Evolutionary conservation across 2,888 invertebrate species (phyloP), one percentile per base, ranked within the genome.

Genomic region (Phortica magna): DNA sequence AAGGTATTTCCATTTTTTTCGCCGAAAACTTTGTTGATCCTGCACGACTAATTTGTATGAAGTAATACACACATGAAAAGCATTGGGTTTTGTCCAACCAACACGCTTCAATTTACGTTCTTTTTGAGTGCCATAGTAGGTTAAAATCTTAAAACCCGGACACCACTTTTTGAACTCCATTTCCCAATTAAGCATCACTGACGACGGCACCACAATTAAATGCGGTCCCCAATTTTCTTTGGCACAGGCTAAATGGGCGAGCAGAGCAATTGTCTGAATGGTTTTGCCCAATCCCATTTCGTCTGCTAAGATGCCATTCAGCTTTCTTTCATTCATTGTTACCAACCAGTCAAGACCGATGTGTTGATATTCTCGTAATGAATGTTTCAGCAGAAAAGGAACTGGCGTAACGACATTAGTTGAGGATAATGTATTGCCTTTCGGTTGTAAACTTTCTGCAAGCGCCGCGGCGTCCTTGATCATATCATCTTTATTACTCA

Each of bases 91-190:
- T 14, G 99, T 98, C 99, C 99, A 99, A 61, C 99, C 97, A 76
- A 95, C 96, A 85, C 98, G 94, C 91, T 98, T 98, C 82, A 95
- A 92, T 92, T 97, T 97, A 76, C 99, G 94, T 92, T 99, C 99
- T 91, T 99, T 99, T 87, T 97, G 97, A 43, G 96, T 95, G 67
- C 99, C 99, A 91, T 98, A 99, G 92, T 99, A 99, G 0, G 99
- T 99, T 83, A 99, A 94, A 89, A 99, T 98, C 94, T 99, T 99
- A 92, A 99, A 98, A 73, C 97, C 98, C 0, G 99, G 99, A 92
- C 99, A 99, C 99, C 99, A 99, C 92, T 99, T 99, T 92, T 99
- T 99, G 90, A 98, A 97, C 93, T 99, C 99, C 97, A 99, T 98
- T 93, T 99, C 99, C 99, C 99, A 99, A 93, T 99, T 99, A 79